phyloP scores from a whole-genome alignment of 2,113 vertebrate species.

The Acinonyx jubatus region DNA sequence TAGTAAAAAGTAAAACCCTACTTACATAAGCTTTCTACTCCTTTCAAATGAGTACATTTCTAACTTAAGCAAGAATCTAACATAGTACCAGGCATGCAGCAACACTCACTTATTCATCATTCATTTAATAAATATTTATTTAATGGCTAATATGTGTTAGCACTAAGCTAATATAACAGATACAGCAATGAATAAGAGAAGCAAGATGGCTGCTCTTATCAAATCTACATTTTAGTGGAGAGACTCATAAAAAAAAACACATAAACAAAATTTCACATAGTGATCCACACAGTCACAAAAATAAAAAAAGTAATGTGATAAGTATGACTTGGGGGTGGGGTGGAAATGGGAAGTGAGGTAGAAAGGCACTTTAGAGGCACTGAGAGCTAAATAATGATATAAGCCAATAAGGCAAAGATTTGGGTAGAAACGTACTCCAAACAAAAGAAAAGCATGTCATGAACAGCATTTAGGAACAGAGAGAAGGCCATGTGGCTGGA shows the following conservation, averaged over 20 bases:
- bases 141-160: background rate
- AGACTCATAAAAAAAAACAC: background rate
- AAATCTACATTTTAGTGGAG: background rate
- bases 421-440: background rate
- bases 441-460: background rate
- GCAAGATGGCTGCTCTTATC: background rate
- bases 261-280: background rate
- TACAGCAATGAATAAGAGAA: background rate
- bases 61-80: slow-evolving; percentile 12
- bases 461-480: background rate
- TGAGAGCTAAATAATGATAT: background rate
- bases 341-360: background rate
- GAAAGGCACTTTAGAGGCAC: background rate
- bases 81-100: background rate
- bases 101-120: background rate
- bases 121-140: slow-evolving; percentile 41
- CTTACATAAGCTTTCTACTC: background rate
- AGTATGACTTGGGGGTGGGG: background rate
- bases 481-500: background rate
- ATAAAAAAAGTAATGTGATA: background rate
- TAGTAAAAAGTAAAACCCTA: background rate
- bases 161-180: slow-evolving; percentile 13
- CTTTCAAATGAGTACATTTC: slow-evolving; percentile 1
- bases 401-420: background rate
- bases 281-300: background rate